Percentiles rank a stretch among this genome's conserved stretches.
Evolutionary conservation across 1,140 invertebrate species (phyloP).

Genomic region (Bicyclus anynana): DNA sequence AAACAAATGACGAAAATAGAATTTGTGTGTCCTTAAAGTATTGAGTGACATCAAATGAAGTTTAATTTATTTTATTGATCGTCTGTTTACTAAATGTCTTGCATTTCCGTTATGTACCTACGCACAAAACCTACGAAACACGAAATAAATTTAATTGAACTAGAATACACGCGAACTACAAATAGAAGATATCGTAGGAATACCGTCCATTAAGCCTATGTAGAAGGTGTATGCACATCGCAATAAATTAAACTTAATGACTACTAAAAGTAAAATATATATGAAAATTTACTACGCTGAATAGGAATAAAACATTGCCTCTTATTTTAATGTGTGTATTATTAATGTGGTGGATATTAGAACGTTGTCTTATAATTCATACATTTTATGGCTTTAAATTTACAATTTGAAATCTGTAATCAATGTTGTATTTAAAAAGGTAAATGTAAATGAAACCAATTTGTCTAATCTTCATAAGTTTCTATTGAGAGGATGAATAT

Average conservation of each 20-base stretch:
- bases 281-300: conserved; percentile 37
- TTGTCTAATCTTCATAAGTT: no score
- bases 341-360: conserved; percentile 9
- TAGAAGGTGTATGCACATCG: conserved; percentile 32
- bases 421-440: no score
- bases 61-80: no score
- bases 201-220: conserved; percentile 33
- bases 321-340: conserved; percentile 11
- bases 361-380: not conserved
- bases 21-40: not conserved
- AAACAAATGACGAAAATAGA: no score
- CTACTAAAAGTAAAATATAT: conserved; percentile 47
- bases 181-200: conserved; percentile 11
- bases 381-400: not conserved
- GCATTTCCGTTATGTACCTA: no score
- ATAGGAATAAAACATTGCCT: conserved; percentile 31
- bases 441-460: no score
- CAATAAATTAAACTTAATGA: conserved; percentile 56
- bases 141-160: not conserved
- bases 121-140: not conserved
- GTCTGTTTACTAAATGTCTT: no score
- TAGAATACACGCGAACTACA: not conserved
- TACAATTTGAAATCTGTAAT: no score
- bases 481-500: not conserved
- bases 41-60: no score